Evolutionary conservation across 30 jellyfish, hydroid and myxozoan species (phyloP).

Genomic region (Morbakka virulenta): DNA sequence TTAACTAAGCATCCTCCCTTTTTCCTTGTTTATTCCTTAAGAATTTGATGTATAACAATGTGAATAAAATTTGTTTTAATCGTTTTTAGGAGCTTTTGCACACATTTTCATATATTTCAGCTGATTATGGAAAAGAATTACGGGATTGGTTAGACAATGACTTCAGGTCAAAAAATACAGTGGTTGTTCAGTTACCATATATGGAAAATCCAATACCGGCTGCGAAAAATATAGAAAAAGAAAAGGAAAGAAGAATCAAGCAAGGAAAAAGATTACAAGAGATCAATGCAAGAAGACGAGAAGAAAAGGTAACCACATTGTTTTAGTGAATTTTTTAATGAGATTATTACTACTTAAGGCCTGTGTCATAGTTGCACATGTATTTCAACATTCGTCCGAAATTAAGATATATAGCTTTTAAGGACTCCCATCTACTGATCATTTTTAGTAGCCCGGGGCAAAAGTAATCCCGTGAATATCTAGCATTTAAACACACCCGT

Average conservation of each 20-base stretch:
- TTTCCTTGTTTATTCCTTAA: no score
- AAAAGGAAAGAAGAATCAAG: constrained; percentile 61
- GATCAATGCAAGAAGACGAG: constrained; percentile 73
- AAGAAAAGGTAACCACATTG: constrained; percentile 50
- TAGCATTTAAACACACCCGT: no score
- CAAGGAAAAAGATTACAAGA: constrained; percentile 90
- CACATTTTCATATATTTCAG: constrained; percentile 59
- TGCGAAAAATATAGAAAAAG: constrained; percentile 74
- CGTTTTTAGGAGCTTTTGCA: constrained; percentile 55
- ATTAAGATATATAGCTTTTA: no score
- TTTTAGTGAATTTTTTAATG: neutral
- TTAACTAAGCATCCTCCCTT: no score
- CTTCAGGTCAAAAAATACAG: constrained; percentile 21
- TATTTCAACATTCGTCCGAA: no score
- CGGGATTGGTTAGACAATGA: constrained; percentile 49
- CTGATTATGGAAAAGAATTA: constrained; percentile 65
- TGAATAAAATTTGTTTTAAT: no score
- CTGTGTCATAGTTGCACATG: no score
- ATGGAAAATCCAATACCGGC: constrained; percentile 31
- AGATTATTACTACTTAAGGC: no score
- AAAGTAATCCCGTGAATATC: no score
- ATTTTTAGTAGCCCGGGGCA: no score
- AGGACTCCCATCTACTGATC: no score
- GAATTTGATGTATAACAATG: no score
- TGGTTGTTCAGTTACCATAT: constrained; percentile 64